These are phyloP conservation scores for Axea sp. DNA, from an alignment of 2,888 invertebrate species.

Conservation along the genomic window DNA sequence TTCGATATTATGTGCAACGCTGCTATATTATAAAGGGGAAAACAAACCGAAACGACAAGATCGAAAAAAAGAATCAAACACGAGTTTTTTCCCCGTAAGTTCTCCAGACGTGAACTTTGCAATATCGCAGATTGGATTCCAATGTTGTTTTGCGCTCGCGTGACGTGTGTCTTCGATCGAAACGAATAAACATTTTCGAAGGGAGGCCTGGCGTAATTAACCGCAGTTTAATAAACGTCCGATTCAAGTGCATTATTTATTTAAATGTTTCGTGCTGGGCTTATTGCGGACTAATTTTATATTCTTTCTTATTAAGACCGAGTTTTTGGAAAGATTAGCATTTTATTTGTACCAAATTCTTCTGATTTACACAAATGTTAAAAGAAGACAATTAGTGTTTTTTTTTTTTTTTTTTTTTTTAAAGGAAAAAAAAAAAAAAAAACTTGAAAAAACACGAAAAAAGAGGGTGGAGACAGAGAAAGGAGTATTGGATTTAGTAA, in stretches of 20 bases:
- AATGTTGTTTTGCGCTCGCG: constrained; percentile 35
- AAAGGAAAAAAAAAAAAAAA: no score
- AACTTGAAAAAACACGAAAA: no score
- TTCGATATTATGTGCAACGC: constrained; percentile 52
- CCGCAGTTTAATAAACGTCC: constrained; percentile 37
- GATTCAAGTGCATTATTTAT: constrained; percentile 13
- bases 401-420: no score
- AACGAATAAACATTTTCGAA: constrained; percentile 25
- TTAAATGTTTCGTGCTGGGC: no score
- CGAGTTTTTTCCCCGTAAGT: constrained; percentile 25
- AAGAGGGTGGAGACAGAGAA: no score
- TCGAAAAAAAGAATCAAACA: constrained; percentile 8
- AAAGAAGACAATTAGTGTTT: no score
- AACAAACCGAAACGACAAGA: constrained; percentile 28
- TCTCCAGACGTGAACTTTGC: constrained; percentile 23
- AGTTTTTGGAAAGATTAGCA: no score
- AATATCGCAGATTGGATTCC: constrained; percentile 50
- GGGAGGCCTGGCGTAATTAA: constrained; percentile 28
- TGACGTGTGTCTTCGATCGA: constrained; percentile 29
- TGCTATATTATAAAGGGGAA: constrained; percentile 46
- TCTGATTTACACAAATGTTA: no score
- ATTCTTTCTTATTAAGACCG: no score
- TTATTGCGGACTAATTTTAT: no score
- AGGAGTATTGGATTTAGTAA: no score
- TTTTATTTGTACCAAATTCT: no score